These are phyloP conservation scores for Cuculus canorus DNA, from an alignment of 2,797 vertebrate species.

Conservation along the genomic window DNA sequence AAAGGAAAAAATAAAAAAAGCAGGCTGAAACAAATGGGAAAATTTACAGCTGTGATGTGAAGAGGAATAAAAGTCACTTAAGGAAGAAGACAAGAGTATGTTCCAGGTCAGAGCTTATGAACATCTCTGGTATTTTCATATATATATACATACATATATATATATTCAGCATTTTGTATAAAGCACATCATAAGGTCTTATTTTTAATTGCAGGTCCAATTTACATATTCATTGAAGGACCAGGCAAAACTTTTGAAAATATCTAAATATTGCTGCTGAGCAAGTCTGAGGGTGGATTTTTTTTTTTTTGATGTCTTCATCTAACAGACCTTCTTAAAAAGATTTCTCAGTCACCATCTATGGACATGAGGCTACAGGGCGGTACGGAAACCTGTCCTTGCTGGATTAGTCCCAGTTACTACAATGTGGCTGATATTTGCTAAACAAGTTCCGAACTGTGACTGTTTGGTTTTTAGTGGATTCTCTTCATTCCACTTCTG, in stretches of 20 bases:
- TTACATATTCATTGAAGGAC: background rate
- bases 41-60: background rate
- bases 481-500: background rate
- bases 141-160: too few relatives aligned
- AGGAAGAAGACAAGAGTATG: background rate
- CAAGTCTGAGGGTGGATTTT: background rate
- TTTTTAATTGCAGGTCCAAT: background rate
- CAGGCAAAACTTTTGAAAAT: background rate
- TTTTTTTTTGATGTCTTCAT: background rate
- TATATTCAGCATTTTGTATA: background rate
- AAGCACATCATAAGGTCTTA: background rate
- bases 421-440: accelerated
- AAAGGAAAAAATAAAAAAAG: background rate
- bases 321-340: background rate
- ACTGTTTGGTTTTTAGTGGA: background rate
- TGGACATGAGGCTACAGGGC: background rate
- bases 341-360: background rate
- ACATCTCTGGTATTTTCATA: background rate
- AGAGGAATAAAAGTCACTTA: background rate
- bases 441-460: background rate
- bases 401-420: background rate
- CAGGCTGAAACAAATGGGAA: background rate
- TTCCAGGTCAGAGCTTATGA: background rate
- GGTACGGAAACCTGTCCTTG: background rate
- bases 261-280: background rate